Evolutionary conservation across 2,113 vertebrate genomes (phyloP).

Genomic region (Macrotis lagotis): DNA sequence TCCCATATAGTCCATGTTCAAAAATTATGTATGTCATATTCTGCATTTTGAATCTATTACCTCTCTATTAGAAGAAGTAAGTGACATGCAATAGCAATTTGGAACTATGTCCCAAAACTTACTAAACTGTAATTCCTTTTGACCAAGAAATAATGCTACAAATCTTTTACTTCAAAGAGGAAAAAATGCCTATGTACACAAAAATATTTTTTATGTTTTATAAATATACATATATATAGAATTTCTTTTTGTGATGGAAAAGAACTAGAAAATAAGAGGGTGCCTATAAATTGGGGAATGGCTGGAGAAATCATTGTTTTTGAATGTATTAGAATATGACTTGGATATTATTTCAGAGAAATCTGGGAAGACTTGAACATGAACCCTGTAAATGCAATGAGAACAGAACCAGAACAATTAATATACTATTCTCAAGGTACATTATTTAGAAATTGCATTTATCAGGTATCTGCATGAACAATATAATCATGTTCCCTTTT

Average conservation of each 20-base stretch:
- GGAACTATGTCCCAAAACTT: background rate
- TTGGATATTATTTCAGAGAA: background rate
- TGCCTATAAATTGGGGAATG: background rate
- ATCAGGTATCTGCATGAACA: background rate
- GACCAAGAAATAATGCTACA: background rate
- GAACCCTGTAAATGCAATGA: background rate
- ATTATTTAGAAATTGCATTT: background rate
- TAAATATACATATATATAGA: background rate
- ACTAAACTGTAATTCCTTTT: background rate
- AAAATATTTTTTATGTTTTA: background rate
- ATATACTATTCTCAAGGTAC: background rate
- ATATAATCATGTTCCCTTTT: background rate
- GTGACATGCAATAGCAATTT: background rate
- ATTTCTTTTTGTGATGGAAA: background rate
- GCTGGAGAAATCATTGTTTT: background rate
- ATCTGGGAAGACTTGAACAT: background rate
- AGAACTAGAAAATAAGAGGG: background rate
- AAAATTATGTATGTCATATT: background rate
- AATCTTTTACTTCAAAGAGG: background rate
- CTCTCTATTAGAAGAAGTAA: background rate
- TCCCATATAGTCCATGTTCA: background rate
- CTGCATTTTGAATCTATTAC: background rate
- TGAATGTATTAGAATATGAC: background rate
- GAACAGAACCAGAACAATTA: background rate
- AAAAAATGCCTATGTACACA: background rate